phyloP scores from a whole-genome alignment of 2,113 vertebrate genomes.

The Paradisaea rubra region DNA sequence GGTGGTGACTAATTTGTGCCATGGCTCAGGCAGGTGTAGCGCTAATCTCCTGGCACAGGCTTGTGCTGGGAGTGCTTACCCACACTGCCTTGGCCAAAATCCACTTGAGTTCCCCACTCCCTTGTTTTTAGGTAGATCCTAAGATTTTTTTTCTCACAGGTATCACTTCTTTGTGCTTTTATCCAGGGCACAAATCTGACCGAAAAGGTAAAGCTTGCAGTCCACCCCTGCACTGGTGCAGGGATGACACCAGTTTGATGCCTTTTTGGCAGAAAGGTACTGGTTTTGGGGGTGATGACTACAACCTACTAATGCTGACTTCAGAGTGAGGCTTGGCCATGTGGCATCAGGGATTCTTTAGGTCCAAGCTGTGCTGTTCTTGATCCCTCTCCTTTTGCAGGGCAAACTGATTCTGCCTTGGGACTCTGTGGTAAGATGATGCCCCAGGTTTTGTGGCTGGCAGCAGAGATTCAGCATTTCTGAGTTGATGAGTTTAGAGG shows the following conservation, averaged over 20 bases:
- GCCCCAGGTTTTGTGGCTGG: neutral
- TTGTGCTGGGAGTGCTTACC: neutral
- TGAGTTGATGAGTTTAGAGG: neutral
- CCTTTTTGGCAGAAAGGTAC: neutral
- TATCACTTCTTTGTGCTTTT: neutral
- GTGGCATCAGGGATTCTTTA: neutral
- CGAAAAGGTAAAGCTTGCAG: neutral
- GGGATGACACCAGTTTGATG: neutral
- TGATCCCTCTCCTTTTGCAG: neutral
- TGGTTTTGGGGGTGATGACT: neutral
- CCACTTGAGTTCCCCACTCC: neutral
- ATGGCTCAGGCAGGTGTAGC: neutral
- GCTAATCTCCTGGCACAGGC: constrained; percentile 10
- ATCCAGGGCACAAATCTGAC: neutral
- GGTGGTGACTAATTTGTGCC: constrained; percentile 41
- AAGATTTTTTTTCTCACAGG: neutral
- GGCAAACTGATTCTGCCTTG: neutral
- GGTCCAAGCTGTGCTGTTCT: neutral
- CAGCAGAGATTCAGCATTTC: neutral
- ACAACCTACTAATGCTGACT: neutral
- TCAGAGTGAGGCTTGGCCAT: neutral
- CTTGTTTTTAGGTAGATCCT: neutral
- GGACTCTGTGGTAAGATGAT: neutral
- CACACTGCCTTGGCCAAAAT: neutral
- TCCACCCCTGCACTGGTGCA: neutral